These are phyloP conservation scores for Nasonia oneida DNA, from an alignment of 2,888 invertebrate genomes.

Conservation along the genomic window DNA sequence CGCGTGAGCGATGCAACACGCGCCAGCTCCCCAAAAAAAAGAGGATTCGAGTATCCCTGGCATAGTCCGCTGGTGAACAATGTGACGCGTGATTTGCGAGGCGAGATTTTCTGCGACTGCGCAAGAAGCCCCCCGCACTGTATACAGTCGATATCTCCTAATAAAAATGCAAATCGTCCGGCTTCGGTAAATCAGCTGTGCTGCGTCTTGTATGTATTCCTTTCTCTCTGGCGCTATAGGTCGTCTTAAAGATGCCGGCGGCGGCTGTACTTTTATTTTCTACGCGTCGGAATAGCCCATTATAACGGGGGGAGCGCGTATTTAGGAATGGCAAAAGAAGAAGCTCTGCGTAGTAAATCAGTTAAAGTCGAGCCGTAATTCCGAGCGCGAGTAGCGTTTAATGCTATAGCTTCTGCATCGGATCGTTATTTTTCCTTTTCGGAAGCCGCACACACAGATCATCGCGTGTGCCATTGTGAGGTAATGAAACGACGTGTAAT, in stretches of 20 bases:
- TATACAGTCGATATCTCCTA: neutral
- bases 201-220: neutral
- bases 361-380: neutral
- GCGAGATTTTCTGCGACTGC: neutral
- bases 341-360: neutral
- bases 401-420: neutral
- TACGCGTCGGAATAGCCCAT: slow-evolving; percentile 39
- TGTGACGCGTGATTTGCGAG: slow-evolving; percentile 41
- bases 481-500: neutral
- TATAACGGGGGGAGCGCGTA: slow-evolving; percentile 40
- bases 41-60: neutral
- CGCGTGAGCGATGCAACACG: neutral
- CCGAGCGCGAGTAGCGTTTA: no score
- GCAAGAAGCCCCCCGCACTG: neutral
- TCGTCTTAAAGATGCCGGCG: neutral
- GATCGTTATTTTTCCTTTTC: neutral
- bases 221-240: neutral
- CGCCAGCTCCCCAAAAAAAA: neutral
- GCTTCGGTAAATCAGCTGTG: slow-evolving; percentile 52
- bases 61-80: slow-evolving; percentile 23
- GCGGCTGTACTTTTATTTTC: slow-evolving; percentile 21
- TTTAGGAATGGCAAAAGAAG: slow-evolving; percentile 16
- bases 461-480: neutral
- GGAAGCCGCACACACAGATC: neutral
- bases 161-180: slow-evolving; percentile 57